These are phyloP conservation scores for Parasteatoda lunata DNA, from an alignment of 2,888 invertebrate genomes.

Conservation along the genomic window DNA sequence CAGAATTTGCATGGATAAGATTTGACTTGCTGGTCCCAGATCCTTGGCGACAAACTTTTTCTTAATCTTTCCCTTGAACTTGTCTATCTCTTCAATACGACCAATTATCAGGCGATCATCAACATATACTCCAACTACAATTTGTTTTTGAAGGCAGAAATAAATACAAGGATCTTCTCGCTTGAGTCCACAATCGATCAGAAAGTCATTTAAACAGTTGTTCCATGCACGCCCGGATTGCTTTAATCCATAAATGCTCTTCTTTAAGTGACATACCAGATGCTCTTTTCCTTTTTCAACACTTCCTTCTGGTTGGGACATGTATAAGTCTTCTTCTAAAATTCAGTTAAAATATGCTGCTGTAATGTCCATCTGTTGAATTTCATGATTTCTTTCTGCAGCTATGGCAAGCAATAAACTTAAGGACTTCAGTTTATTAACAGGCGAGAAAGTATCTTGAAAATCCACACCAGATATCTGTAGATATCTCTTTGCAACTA, in stretches of 20 bases:
- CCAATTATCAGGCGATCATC: slow-evolving; percentile 31
- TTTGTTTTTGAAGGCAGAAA: slow-evolving; percentile 4
- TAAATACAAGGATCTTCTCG: slow-evolving; percentile 36
- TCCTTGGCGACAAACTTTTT: slow-evolving; percentile 20
- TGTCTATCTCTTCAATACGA: not conserved
- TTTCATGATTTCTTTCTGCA: not conserved
- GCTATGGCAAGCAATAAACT: slow-evolving; percentile 10
- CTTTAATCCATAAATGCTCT: slow-evolving; percentile 32
- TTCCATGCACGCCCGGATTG: slow-evolving; percentile 31
- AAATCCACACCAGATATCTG: slow-evolving; percentile 20
- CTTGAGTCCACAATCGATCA: not conserved
- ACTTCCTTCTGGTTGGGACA: slow-evolving; percentile 22
- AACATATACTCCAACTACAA: slow-evolving; percentile 21
- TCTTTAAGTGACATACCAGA: slow-evolving; percentile 29
- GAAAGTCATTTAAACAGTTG: slow-evolving; percentile 15
- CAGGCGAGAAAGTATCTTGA: slow-evolving; percentile 20
- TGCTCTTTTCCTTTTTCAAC: slow-evolving; percentile 9
- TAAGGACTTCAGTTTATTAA: not conserved
- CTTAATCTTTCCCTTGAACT: slow-evolving; percentile 3
- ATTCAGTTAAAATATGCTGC: slow-evolving; percentile 22
- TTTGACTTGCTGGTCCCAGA: slow-evolving; percentile 10
- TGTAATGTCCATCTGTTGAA: slow-evolving; percentile 24
- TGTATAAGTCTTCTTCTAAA: slow-evolving; percentile 20
- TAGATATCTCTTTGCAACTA: slow-evolving; percentile 8
- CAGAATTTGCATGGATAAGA: slow-evolving; percentile 24